Percentiles rank a stretch among this genome's conserved stretches.
phyloP scores from a whole-genome alignment of 2,113 vertebrate genomes.

The Sarotherodon lohbergeri region DNA sequence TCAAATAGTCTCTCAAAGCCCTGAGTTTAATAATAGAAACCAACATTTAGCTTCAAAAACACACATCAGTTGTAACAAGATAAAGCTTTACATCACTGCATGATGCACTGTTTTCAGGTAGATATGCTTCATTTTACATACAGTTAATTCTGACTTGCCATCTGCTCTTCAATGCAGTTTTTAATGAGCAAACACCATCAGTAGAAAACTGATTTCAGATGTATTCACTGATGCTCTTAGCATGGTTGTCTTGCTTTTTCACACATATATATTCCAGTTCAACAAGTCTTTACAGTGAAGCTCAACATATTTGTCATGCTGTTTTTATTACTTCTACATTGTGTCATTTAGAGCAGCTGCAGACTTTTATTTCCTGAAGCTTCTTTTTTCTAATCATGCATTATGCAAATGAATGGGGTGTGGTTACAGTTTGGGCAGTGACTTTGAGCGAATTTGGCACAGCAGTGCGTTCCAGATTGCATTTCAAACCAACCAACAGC shows the following conservation, averaged over 20 bases:
- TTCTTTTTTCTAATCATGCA: neutral
- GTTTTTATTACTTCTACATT: neutral
- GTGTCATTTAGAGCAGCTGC: neutral
- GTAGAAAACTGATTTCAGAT: neutral
- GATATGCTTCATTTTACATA: neutral
- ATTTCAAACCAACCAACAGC: neutral
- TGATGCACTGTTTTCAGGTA: neutral
- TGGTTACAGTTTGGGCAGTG: neutral
- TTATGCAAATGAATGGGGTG: neutral
- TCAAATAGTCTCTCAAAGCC: neutral
- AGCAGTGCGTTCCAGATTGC: neutral
- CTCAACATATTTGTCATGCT: neutral
- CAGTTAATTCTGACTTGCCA: neutral
- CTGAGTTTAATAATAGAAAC: neutral
- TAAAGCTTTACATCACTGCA: neutral
- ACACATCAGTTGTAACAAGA: neutral
- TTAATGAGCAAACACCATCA: neutral
- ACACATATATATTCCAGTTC: neutral
- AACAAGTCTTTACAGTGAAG: neutral
- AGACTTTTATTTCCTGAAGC: neutral
- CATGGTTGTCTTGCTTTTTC: neutral
- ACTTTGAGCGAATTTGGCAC: neutral
- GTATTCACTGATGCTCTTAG: neutral
- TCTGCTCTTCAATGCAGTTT: neutral
- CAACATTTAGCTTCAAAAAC: neutral